Evolutionary conservation across 2,888 invertebrate genomes (phyloP), one percentile per base, ranked within the genome.

Genomic region (Leptothorax acervorum): DNA sequence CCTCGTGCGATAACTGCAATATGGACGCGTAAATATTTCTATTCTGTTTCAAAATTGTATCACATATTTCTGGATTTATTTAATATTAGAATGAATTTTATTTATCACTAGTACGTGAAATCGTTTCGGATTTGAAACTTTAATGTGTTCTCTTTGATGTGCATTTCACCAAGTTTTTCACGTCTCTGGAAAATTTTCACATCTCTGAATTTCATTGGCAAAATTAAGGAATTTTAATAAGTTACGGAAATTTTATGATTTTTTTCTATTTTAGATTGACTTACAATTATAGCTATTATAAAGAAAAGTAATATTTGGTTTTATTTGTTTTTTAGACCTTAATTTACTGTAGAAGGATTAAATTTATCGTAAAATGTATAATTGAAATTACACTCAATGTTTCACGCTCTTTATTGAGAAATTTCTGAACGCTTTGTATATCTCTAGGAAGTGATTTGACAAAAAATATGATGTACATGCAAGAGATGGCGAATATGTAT

Each of bases 131-230:
- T 66, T 60, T 51, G 5, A 39, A 73, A 73, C 35, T 73, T 73
- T 73, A 28, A 62, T 48, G 4, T 18, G 9, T 39, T 76, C 65
- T 53, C 63, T 76, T 76, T 53, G 65, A 76, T 18, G 65, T 23
- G n/a, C 18, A 28, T 71, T 79, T 48, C 18, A 60, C 51, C 35
- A 62, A 48, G 3, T 71, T 28, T 70, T 51, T 39, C 8, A 35
- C 23, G 18, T 28, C 15, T 45, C 31, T 60, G 12, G 8, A 15
- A 63, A 75, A 63, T 2, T 51, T 35, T n/a, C 9, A n/a, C 53
- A n/a, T n/a, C n/a, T 53, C n/a, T n/a, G n/a, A 18, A 75, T 53
- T 53, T 42, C 3, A 28, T 39, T 28, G 31, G 45, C n/a, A n/a
- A 42, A 68, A 78, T 68, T 4, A 31, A 8, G n/a, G 42, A 18